Evolutionary conservation across 2,797 vertebrate species (phyloP), one percentile per base, ranked within the genome.

Genomic region (Mastacembelus armatus): DNA sequence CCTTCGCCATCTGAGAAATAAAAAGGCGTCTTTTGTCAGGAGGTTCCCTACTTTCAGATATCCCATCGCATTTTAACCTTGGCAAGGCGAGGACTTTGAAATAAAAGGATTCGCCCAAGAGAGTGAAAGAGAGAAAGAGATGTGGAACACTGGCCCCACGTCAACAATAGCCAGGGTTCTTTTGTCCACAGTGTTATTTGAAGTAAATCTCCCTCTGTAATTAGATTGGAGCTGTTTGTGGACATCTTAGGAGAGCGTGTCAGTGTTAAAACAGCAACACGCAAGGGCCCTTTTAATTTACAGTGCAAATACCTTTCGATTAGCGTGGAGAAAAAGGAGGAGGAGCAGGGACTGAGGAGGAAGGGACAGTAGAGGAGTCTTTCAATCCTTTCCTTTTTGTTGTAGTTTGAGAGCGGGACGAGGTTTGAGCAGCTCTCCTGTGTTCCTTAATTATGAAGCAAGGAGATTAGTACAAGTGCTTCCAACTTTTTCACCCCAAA

Each of bases 401-500:
- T 90, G 82, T 87, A 91, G 91, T 80, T 91, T 80, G 88, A 86
- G 80, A 84, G 84, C 51, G 62, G 73, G 78, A 81, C 83, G 86
- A 84, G 79, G 83, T 81, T 83, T 49, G 89, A 85, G 93, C 92
- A 86, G 94, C 90, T 92, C 92, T 94, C 93, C 92, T 93, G 90
- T 94, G 95, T 95, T 95, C 91, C 92, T 94, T 95, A 94, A 95
- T 95, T 95, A 95, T 96, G 91, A 93, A 95, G 92, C 93, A 88
- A 93, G 92, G 91, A 92, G 96, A 96, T 97, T 97, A 96, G 94
- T 87, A 92, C 87, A 91, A 93, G 94, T 94, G 94, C 95, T 94
- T 95, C 94, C 95, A 95, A 96, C 96, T 96, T 95, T n/a, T 94
- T 96, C 95, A 95, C 95, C 95, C 74, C 48, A 70, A 90, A 97